Base-by-base conservation (phyloP, 2,113 vertebrate genomes). In the Pongo abelii region DNA sequence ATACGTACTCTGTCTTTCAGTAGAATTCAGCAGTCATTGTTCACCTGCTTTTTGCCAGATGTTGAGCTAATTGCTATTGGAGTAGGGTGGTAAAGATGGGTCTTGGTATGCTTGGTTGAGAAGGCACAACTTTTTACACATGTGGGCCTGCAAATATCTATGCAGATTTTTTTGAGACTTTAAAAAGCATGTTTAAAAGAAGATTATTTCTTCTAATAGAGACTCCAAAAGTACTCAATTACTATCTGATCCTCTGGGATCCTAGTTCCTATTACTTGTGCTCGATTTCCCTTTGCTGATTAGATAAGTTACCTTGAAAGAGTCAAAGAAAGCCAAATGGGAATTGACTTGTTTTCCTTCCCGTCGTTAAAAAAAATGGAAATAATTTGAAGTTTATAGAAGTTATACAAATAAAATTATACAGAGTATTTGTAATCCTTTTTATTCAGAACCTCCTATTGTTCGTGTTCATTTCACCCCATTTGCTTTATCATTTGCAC, bases 311-410 rank as follows among this genome's bases (percentile, higher is more conserved):
- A 43, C 35, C 85, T 95, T 75, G 16, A 69, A 91, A 86, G 69
- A 80, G 38, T 57, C 35, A 61, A 50, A 70, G 69, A 90, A 79
- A 87, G 48, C 40, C 59, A 46, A 87, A 61, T 80, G 40, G n/a
- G 40, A 91, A 83, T 69, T 25, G 30, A 46, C 77, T 81, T 59
- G 67, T 95, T 93, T 86, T 81, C 57, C 27, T 87, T 93, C 17
- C 20, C 83, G 38, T 87, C 40, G 38, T 74, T 89, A 18, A 43
- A 94, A 84, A 69, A 55, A 9, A 48, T 43, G 57, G 43, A 95
- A 95, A 83, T 93, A 72, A 90, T 77, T 87, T 87, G 7, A 91
- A 43, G 81, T 57, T 89, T 81, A 43, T 35, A 22, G 13, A 89
- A 61, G 18, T 38, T 57, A 77, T 20, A 55, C n/a, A 80, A 85